These are phyloP conservation scores for Synergus itoensis DNA, from an alignment of 2,888 invertebrate genomes.

Conservation along the genomic window DNA sequence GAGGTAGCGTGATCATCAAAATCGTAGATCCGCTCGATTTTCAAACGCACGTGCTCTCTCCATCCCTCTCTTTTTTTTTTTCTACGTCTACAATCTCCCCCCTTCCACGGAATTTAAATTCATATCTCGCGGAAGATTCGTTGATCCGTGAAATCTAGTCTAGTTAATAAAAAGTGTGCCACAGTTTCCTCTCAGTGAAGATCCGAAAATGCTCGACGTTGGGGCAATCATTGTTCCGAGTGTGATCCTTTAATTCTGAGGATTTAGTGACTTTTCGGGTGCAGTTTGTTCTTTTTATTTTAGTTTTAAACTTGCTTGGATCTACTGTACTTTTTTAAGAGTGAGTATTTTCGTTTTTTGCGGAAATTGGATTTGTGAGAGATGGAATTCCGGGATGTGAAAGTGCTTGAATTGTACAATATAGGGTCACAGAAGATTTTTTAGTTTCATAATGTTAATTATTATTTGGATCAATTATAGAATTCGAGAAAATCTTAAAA, in stretches of 20 bases:
- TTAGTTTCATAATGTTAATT: too few species aligned
- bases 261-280: not conserved
- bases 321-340: not conserved
- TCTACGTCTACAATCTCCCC: not conserved
- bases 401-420: too few species aligned
- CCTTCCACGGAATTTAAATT: not conserved
- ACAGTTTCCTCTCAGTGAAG: not conserved
- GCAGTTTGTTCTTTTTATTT: not conserved
- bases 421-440: too few species aligned
- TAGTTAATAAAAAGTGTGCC: not conserved
- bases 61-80: not conserved
- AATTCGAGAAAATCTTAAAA: too few species aligned
- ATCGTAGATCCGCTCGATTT: conserved; percentile 39
- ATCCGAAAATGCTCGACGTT: not conserved
- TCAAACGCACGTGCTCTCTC: conserved; percentile 23
- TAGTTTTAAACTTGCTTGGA: not conserved
- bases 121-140: not conserved
- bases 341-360: not conserved
- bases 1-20: conserved; percentile 59
- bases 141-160: not conserved
- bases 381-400: too few species aligned
- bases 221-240: not conserved
- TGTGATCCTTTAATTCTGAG: not conserved
- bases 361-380: too few species aligned
- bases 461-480: too few species aligned